Evolutionary conservation across 2,888 invertebrate genomes (phyloP), one percentile per base, ranked within the genome.

Genomic region (Fabriciana adippe): DNA sequence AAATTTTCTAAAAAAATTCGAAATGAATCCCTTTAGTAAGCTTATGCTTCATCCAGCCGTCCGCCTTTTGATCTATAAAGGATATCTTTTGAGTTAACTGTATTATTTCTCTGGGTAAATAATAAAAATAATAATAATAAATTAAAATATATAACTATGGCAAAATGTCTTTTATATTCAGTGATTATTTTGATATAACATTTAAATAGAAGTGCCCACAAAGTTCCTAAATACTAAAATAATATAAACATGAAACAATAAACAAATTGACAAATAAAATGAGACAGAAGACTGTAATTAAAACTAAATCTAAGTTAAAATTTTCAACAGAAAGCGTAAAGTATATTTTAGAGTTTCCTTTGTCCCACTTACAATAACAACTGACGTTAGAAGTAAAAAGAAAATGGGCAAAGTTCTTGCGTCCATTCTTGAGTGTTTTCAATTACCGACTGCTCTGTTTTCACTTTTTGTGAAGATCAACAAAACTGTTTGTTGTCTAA

Each of bases 361-460:
- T 66, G 67, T 72, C 57, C 51, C 67, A 78, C 79, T 79, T 67
- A 85, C 85, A 63, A 76, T 72, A 67, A 80, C 72, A 64, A 78
- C 63, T 15, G 80, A 76, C 4, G 74, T 66, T 3, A 81, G 35
- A 61, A 83, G 70, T 72, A 84, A 76, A 69, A 81, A 72, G 48
- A 83, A 64, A 71, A 81, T 48, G 8, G 73, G 70, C 69, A 73
- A 76, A 55, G 66, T 74, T 66, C 74, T 79, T 21, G 75, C 79
- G 77, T 82, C 81, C 86, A 86, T 86, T 72, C 62, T 70, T 69
- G 57, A 64, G 69, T 68, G 72, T 66, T 68, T 71, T 69, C 67
- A 67, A 71, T 54, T 71, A 59, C 69, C 47, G 68, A 76, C 74
- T 76, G 74, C 63, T 67, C 66, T 68, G 67, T 62, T 70, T 69